Conservation (phyloP, 2,113 vertebrate genomes). For the Tapirus terrestris region DNA sequence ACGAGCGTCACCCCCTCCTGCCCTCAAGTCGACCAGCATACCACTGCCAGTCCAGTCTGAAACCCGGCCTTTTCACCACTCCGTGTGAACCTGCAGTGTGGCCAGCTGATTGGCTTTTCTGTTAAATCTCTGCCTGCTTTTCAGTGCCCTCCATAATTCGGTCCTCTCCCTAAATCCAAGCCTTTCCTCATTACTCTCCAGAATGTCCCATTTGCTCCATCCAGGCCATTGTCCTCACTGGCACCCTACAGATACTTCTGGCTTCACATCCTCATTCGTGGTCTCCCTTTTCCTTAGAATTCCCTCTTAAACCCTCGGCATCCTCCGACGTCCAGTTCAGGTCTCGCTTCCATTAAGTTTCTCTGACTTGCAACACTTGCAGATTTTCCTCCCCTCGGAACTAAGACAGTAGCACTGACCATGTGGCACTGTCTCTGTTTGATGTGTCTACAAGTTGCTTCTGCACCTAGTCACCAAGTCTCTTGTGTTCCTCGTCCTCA, state of each 20-base stretch:
- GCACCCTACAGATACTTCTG: not conserved
- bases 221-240: not conserved
- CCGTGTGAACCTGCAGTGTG: fast-evolving
- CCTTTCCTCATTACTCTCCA: not conserved
- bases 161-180: not conserved
- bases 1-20: not conserved
- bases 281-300: not conserved
- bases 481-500: not conserved
- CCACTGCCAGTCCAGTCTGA: fast-evolving
- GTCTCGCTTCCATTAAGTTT: not conserved
- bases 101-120: not conserved
- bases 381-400: not conserved
- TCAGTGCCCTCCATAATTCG: no score
- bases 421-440: not conserved
- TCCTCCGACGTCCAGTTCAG: not conserved
- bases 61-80: not conserved
- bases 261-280: not conserved
- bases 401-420: fast-evolving
- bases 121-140: not conserved
- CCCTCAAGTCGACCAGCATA: not conserved
- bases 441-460: not conserved
- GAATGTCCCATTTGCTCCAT: not conserved
- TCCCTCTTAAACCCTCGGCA: fast-evolving
- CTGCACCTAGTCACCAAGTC: not conserved
- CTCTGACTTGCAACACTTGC: not conserved